Base-by-base conservation (phyloP, 2,797 vertebrate genomes). In the Oreochromis mossambicus region DNA sequence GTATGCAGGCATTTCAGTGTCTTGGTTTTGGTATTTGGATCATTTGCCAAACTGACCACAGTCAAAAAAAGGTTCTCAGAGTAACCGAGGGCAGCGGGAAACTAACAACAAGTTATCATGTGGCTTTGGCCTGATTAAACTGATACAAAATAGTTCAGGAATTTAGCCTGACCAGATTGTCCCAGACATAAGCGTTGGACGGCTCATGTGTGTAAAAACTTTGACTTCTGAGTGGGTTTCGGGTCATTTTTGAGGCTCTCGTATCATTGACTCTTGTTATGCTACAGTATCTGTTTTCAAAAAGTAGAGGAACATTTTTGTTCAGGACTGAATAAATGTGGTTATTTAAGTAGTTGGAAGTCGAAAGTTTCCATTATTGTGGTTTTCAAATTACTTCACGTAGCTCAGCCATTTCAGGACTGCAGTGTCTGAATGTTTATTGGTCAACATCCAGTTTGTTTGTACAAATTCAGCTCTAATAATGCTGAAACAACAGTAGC, bases 41-140 rank as follows among this genome's bases (percentile, higher is more conserved):
- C 10, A 17, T 79, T 88, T 81, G 89, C 86, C 79, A 88, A 91
- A 88, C 34, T 88, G 34, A 21, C 73, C 9, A 14, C 14, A 77
- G 63, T 68, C 66, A 48, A 46, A 85, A 86, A 85, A 36, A 77
- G 51, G 79, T 83, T 81, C 21, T 83, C 52, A 55, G 38, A 52
- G 17, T 29, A 66, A 12, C 32, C 41, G 41, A 54, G 15, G 26
- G 79, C 52, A 70, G 55, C 66, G 14, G 19, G 41, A 63, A 79
- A 84, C 83, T 83, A 8, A 83, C 17, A 81, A 41, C 38, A 50
- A 75, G 54, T 82, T 41, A 83, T 14, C 73, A 50, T 50, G 17
- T 34, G 70, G 70, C 29, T 75, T 70, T 66, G 66, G 7, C 13
- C 43, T 15, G 14, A 17, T 80, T 70, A 13, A 34, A 24, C 15